Base-by-base conservation (phyloP, 1,140 invertebrate genomes). In the Leguminivora glycinivorella region DNA sequence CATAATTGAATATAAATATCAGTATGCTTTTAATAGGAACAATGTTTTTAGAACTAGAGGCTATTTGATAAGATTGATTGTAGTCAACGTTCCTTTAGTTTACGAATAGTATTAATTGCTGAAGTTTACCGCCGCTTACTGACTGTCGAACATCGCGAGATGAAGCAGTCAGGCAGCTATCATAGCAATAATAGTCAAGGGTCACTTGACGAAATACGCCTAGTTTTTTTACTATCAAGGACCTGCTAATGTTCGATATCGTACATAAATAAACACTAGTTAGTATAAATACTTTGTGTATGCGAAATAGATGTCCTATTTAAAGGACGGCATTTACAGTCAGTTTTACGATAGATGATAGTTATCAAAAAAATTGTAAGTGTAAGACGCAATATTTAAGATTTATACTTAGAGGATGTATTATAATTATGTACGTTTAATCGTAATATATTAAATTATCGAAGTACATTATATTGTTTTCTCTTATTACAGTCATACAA, bases 331-430 rank as follows among this genome's bases (percentile, higher is more conserved):
- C 25, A 63, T 63, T 63, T 63, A 29, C 26, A 63, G n/a, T 29
- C 25, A 63, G n/a, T 63, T 63, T 31, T 34, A 63, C 29, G 26
- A 17, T 63, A 63, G 58, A 14, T 29, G 10, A 14, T 58, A 14
- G 14, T 17, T 60, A 60, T 60, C 56, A 60, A n/a, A 60, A 60
- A 60, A 29, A 52, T 52, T 31, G 58, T 60, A 60, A 17, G n/a
- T 31, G 6, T 63, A 31, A 63, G 58, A 31, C 58, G 26, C 25
- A 63, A 63, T 25, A 58, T 63, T 17, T 63, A 63, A 26, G 26
- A 63, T 63, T 63, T 31, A 17, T 63, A 63, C 25, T 63, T 34
- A 63, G 58, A 63, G 5, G 26, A 4, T 63, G 26, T 31, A 31
- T 63, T 6, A 29, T 31, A 63, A 6, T 1, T 38, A 38, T 10